Evolutionary conservation across 2,113 vertebrate species (phyloP).

Genomic region (Actenoides hombroni): DNA sequence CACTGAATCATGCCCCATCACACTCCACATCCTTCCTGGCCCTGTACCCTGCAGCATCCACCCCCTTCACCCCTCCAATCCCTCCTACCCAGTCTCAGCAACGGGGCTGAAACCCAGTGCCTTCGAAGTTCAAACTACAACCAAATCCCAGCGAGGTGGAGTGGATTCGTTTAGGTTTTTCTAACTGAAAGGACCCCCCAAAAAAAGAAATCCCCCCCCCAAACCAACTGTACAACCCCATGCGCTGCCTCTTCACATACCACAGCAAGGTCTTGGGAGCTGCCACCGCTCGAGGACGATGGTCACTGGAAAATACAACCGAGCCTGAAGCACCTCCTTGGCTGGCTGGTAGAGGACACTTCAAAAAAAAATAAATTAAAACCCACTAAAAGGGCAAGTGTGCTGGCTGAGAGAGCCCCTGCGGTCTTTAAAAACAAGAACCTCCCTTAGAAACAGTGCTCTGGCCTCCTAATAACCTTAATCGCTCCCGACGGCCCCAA

Average conservation of each 20-base stretch:
- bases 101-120: background rate
- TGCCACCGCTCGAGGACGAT: fast-evolving
- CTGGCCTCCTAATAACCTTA: constrained; percentile 21
- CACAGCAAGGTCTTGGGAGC: background rate
- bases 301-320: background rate
- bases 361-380: background rate
- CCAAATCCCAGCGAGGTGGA: background rate
- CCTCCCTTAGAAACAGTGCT: constrained; percentile 9
- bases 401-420: background rate
- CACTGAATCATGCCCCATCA: no score
- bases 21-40: background rate
- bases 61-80: background rate
- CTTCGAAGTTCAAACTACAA: fast-evolving
- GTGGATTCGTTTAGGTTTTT: background rate
- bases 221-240: background rate
- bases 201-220: background rate
- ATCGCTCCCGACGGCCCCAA: background rate
- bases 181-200: background rate
- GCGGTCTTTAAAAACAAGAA: constrained; percentile 19
- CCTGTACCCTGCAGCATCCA: background rate
- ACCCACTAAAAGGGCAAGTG: background rate
- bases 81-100: background rate
- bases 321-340: background rate
- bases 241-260: fast-evolving
- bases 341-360: background rate